These are phyloP conservation scores for Psittacula echo DNA, from an alignment of 2,797 vertebrate genomes.

Conservation along the genomic window DNA sequence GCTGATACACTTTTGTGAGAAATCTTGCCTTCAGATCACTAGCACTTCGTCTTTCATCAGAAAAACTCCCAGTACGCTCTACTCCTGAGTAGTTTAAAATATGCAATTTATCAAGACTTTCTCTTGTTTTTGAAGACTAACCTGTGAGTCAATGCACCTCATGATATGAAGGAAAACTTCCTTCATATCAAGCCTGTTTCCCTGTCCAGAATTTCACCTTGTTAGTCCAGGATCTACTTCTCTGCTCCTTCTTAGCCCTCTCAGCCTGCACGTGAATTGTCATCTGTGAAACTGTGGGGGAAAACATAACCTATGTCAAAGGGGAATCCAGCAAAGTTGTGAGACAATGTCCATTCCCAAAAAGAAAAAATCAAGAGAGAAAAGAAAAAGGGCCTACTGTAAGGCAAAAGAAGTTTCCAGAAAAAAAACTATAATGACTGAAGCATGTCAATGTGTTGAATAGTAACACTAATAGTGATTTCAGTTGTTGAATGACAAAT, in stretches of 20 bases:
- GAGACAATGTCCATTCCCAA: not conserved
- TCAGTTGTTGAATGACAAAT: not conserved
- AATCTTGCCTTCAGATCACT: not conserved
- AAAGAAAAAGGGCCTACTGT: not conserved
- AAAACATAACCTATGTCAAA: not conserved
- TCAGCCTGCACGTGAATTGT: not conserved
- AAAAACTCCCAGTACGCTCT: not conserved
- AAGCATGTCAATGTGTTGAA: not conserved
- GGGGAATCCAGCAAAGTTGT: not conserved
- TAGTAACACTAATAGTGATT: not conserved
- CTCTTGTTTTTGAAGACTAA: not conserved
- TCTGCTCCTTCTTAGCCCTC: not conserved
- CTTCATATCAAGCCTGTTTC: not conserved
- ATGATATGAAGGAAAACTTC: not conserved
- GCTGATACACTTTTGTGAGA: not conserved
- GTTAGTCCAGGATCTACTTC: not conserved
- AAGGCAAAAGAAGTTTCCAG: not conserved
- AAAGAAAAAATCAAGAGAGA: not conserved
- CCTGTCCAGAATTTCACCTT: not conserved
- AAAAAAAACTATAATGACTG: not conserved
- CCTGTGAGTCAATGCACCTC: not conserved
- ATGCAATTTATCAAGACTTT: not conserved
- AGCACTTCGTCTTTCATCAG: not conserved
- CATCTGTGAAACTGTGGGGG: not conserved
- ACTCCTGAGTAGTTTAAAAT: not conserved